phyloP scores from a whole-genome alignment of 2,888 invertebrate genomes.

The Oithona nana region DNA sequence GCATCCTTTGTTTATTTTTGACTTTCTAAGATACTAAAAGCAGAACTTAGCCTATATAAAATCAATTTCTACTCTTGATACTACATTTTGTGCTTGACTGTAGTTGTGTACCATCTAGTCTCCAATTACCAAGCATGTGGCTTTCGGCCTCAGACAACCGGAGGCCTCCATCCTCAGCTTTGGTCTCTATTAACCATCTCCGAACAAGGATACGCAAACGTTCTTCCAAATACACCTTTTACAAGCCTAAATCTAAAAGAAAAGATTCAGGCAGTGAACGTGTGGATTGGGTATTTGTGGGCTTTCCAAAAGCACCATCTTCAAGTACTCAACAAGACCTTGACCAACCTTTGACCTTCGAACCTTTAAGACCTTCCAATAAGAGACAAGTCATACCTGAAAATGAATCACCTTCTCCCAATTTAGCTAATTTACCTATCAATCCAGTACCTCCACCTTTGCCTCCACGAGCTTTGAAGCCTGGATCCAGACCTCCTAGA shows the following conservation, averaged over 20 bases:
- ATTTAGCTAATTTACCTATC: too few relatives aligned
- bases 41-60: too few relatives aligned
- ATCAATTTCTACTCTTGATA: too few relatives aligned
- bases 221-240: conserved; percentile 1
- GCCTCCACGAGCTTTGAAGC: not conserved
- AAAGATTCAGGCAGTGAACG: conserved; percentile 6
- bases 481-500: not conserved
- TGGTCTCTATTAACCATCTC: not conserved
- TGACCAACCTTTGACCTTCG: not conserved
- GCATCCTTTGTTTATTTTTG: too few relatives aligned
- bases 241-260: not conserved
- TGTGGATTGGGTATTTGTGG: conserved; percentile 15
- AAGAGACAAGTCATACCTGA: too few relatives aligned
- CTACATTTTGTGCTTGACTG: not conserved
- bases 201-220: not conserved
- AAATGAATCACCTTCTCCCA: too few relatives aligned
- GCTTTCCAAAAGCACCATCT: conserved; percentile 1
- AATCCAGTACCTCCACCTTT: too few relatives aligned
- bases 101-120: too few relatives aligned
- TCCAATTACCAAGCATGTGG: conserved; percentile 13
- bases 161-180: not conserved
- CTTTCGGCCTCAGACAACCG: not conserved
- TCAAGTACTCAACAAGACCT: too few relatives aligned
- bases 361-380: too few relatives aligned
- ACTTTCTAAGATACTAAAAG: too few relatives aligned